Base-by-base conservation (phyloP, 1,140 invertebrate species). In the Metaphire vulgaris region DNA sequence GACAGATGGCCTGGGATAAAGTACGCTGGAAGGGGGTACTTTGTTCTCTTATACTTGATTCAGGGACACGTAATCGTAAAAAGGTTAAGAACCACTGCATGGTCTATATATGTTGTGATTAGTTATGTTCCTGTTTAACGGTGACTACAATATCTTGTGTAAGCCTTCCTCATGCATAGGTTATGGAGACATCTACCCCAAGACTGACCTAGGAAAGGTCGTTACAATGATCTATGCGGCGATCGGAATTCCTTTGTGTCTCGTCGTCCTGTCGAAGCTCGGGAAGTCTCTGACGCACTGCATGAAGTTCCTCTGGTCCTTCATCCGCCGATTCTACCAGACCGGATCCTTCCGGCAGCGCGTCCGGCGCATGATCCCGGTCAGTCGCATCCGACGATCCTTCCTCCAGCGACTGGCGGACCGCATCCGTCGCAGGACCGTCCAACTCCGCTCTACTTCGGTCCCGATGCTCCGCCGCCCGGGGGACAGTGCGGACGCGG, bases 211-310 rank as follows among this genome's bases (percentile, higher is more conserved):
- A 29, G 64, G 96, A 34, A 89, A 91, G 80, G 90, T 92, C 0
- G 89, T 95, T 2, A 96, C 94, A 0, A 97, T 99, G 75, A 87
- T 95, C 6, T 98, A 98, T 82, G 94, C 96, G 1, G 91, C 96
- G 69, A 91, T 98, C 75, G 97, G 96, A 6, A 98, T 98, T 79
- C 96, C 97, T 0, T 89, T 99, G 79, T 92, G 94, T 79, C 88
- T 98, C 34, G 82, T 87, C 12, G 82, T 88, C 68, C 79, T 88
- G 34, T 84, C 83, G 2, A 82, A 86, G 71, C 76, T 86, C n/a
- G 87, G 87, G 12, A 83, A 80, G 70, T 77, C 78, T 14, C 74
- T 88, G 71, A 85, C 85, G 2, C 76, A 79, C 21, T 81, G 77
- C 32, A 71, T 85, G 33, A 85, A 84, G 74, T 79, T 80, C 41